These are phyloP conservation scores for rat (Rattus norvegicus) DNA, from an alignment of 2,113 vertebrate species.

Conservation along the genomic window DNA sequence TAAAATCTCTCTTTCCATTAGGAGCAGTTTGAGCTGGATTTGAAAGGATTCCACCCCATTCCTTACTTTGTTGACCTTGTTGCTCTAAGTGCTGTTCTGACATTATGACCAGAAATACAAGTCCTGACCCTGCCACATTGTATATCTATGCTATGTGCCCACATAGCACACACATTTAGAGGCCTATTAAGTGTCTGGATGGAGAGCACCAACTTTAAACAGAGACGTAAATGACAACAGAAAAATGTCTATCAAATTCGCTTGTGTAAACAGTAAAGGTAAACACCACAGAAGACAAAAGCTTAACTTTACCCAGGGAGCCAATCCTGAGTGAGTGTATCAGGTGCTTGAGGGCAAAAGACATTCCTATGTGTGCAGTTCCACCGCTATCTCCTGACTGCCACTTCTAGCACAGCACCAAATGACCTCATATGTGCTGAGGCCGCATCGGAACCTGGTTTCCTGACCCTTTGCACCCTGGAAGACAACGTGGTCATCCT, in stretches of 20 bases:
- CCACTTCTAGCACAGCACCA: constrained; percentile 51
- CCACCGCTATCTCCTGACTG: not conserved
- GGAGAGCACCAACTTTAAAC: not conserved
- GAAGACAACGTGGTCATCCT: not conserved
- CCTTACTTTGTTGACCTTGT: not conserved
- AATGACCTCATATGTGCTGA: constrained; percentile 24
- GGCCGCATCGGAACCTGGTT: not conserved
- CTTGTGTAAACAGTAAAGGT: not conserved
- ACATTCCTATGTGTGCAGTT: not conserved
- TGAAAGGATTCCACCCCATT: not conserved
- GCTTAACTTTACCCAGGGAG: not conserved
- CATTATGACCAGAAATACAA: not conserved
- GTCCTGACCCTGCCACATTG: not conserved
- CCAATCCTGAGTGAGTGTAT: not conserved
- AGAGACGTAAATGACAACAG: not conserved
- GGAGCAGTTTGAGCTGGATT: not conserved
- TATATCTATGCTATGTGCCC: not conserved
- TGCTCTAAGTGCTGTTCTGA: not conserved
- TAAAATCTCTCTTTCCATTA: not conserved
- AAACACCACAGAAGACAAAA: not conserved
- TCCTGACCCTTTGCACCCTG: not conserved
- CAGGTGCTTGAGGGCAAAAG: not conserved
- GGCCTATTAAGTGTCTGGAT: not conserved
- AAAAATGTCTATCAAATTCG: not conserved
- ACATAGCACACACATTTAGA: not conserved